Base-by-base conservation (phyloP, 2,888 invertebrate genomes). In the Xiphydria camelus region DNA sequence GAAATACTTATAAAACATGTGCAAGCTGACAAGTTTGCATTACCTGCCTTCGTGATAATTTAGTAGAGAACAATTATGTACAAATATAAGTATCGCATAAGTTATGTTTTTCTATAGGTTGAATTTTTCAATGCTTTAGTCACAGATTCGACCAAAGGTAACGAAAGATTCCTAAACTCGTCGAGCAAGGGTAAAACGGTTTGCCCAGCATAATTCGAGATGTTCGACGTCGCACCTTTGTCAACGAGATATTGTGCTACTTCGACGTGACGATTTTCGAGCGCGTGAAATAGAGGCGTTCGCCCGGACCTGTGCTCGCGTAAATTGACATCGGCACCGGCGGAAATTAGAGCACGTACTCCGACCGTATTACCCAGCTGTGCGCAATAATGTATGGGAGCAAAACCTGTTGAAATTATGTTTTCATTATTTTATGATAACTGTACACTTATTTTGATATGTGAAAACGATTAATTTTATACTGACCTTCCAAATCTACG, bases 301-400 rank as follows among this genome's bases (percentile, higher is more conserved):
- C 65, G 59, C 10, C 74, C 74, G 1, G 71, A 70, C 47, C 61
- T 66, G 12, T 49, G 51, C 29, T 75, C 74, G 4, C 49, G 58
- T 3, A 68, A 31, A 55, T 75, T 66, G 3, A 69, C 40, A 20
- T 68, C 52, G 0, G 63, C 68, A 3, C 63, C 66, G 2, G 51
- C 51, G 15, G 36, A n/a, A 15, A 69, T 5, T 5, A 75, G 53
- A 4, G 51, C 45, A 1, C 9, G 42, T 0, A 61, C 47, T 7
- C 68, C 70, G 14, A 59, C 42, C 1, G 57, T 5, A 49, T 71
- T 55, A 4, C 63, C 62, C 4, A 48, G 36, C 31, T 58, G 58
- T 1, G 66, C 57, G 39, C 73, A 72, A 37, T 72, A 62, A 46
- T 75, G 74, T n/a, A 75, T 29, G 17, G 72, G 62, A 1, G 70